Evolutionary conservation across 64 coral and sea anemone genomes (phyloP), one percentile per base, ranked within the genome.

Genomic region (Porites lutea): DNA sequence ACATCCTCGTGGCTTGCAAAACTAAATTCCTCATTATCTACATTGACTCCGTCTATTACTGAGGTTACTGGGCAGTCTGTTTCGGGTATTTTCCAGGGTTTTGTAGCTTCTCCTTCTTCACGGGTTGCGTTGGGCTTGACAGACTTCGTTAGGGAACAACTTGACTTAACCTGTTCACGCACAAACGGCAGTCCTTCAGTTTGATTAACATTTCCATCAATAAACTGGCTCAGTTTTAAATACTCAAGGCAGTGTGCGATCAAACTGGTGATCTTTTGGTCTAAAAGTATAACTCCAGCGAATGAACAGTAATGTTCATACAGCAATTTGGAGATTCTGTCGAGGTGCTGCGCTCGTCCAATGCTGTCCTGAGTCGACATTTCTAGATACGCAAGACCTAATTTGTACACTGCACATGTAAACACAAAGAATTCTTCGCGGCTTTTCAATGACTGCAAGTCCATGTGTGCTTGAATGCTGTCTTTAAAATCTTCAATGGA

Each of bases 261-360:
- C n/a, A 96, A 11, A 16, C 49, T 78, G 7, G 72, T 75, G 67
- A 93, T 83, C 23, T 27, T 65, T 13, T 87, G 50, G 73, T 93
- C 88, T 47, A 96, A 82, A 27, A 93, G 18, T 45, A 96, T 78
- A n/a, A 71, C 63, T 11, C 89, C 92, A 63, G 61, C 72, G 73
- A 92, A 96, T 10, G 80, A 90, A 48, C 95, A 96, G 82, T 96
- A 96, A 75, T 93, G 91, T 18, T 96, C 95, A 53, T 93, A 96
- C 66, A 96, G 48, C 58, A 75, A 7, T 86, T 66, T 82, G 48
- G 93, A 78, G 55, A 92, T 52, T 6, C 66, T 60, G 9, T 91
- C 60, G 16, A 95, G 37, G 15, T 59, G 75, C 64, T 65, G 44
- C 44, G 90, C 86, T 87, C 74, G 48, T 76, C 82, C 19, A 74